Evolutionary conservation across 2,797 vertebrate genomes (phyloP), one percentile per base, ranked within the genome.

Genomic region (Lophius americanus): DNA sequence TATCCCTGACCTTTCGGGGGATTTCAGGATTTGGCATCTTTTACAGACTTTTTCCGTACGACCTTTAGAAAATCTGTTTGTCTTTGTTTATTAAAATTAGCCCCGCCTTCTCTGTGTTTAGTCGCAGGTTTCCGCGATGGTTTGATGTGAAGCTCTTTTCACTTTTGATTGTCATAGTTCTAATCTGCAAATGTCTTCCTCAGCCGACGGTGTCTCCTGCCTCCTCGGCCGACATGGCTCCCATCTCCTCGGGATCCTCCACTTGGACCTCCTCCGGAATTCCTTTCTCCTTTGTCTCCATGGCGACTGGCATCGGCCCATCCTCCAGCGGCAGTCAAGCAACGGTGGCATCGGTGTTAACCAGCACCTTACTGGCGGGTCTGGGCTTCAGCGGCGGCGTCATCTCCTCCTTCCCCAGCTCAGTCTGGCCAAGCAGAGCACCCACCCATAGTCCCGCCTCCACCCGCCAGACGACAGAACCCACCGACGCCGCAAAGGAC

Each of bases 191-290:
- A 4, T 1, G 3, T 10, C 41, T 10, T 10, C 43, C 10, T 64
- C 90, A 98, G 96, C 96, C 97, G 11, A 98, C 97, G 0, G 94
- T 95, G 4, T 97, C 97, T 86, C 96, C 97, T 23, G 96, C 96
- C 63, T 97, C 97, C 51, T 98, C 97, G 0, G 97, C 97, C 0
- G 97, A 99, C 90, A 99, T 99, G 97, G 97, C 97, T 60, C 97
- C 97, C 72, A 99, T 99, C 93, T 98, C 96, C 82, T 98, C 97
- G 0, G 97, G 97, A 47, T 98, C 97, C 23, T 99, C 97, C 39
- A 99, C 97, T 37, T 99, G 97, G 97, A 98, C 96, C 1, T 97
- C 97, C 69, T 97, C 97, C 0, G 96, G 96, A 64, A 95, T 99
- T 65, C 96, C 96, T 38, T 99, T 99, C 92, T 98, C 97, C 33